Base-by-base conservation (phyloP, 1,140 invertebrate genomes). In the Pogonognathellus flavescens region DNA sequence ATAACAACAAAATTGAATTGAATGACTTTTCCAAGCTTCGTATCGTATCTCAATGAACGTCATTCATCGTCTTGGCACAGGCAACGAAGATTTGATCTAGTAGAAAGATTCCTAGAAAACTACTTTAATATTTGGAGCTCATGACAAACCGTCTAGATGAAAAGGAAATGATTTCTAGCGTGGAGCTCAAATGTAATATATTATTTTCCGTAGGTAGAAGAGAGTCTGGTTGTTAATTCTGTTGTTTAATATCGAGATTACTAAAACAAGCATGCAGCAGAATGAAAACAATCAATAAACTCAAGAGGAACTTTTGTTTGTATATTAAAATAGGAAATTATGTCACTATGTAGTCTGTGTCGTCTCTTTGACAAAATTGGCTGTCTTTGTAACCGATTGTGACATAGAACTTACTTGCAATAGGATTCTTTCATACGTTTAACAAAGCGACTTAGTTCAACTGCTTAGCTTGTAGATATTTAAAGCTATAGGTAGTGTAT, bases 271-370 rank as follows among this genome's bases (percentile, higher is more conserved):
- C 62, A 25, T 18, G 25, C 22, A 62, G 25, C 0, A 8, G 25
- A 10, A 41, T 11, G 53, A 55, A 55, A 22, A 25, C 62, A 66
- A 66, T 66, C 22, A 66, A 66, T 66, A 66, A 66, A 20, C 14
- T 25, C 20, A 3, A 11, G 22, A 66, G 62, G 14, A 66, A 66
- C 62, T 66, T 66, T 25, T 14, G 22, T 66, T 66, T 66, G 62
- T 13, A 66, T 31, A 66, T 66, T 25, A 66, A 31, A 66, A 66
- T 25, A 20, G 62, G 62, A 66, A 66, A 66, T 66, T 22, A 66
- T 66, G 22, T 16, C 53, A 55, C 53, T 55, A 11, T 55, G 53
- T 2, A 7, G 22, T 25, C 62, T 13, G 20, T 66, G 20, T 66
- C 20, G 10, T 14, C 62, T 25, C 25, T 66, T 25, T 66, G 62